Base-by-base conservation (phyloP, 1,140 invertebrate species). In the Scylla paramamosain region DNA sequence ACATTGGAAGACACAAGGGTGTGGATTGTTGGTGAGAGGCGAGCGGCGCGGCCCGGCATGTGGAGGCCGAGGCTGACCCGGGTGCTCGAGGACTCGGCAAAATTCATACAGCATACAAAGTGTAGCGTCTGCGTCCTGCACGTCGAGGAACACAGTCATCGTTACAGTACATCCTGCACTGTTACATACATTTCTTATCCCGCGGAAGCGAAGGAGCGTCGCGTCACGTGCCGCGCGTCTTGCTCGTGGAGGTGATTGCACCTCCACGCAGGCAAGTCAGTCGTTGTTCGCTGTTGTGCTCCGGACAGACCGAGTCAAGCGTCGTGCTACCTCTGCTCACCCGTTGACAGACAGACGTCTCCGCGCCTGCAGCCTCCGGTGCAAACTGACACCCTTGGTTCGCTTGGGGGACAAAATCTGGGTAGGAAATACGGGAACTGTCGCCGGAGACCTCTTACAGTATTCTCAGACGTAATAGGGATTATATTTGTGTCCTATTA, bases 381-480 rank as follows among this genome's bases (percentile, higher is more conserved):
- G 52, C 0, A 12, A 59, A 59, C 16, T 59, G 52, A 59, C 52
- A 59, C 10, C 52, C 52, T 59, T 59, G 2, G 10, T 20, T 59
- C 52, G 52, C 67, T n/a, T 1, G 67, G 67, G 67, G 8, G 20
- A 77, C 67, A 77, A 77, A 25, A 77, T n/a, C 6, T 7, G 25
- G 67, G 67, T 77, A 77, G 67, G 67, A 77, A 77, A 77, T 77
- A 77, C 67, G 25, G 67, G 67, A n/a, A 77, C 67, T 77, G 67
- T 77, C 67, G 67, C 67, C 20, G 25, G 67, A 77, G 67, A 77
- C 67, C 67, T 77, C 67, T 77, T 77, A 77, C 67, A 77, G 67
- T 77, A 77, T 77, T 77, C 67, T 77, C 12, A 77, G 6, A 77
- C 20, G 67, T 77, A 77, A 77, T 77, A 77, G 16, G 8, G 67